Evolutionary conservation across 2,113 vertebrate genomes (phyloP).

Genomic region (Atlantisia rogersi): DNA sequence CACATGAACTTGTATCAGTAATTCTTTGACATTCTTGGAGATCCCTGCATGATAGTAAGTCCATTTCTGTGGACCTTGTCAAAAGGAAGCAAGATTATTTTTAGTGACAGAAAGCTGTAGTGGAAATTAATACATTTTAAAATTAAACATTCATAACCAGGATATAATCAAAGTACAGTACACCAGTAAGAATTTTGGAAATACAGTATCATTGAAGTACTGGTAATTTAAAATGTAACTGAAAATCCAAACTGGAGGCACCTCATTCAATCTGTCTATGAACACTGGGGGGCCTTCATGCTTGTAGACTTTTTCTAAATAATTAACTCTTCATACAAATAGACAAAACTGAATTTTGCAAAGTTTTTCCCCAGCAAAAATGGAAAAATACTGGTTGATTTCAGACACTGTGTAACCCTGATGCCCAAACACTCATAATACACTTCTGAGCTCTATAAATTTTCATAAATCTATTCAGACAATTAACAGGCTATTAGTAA

Average conservation of each 20-base stretch:
- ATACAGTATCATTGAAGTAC: not conserved
- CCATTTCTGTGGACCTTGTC: not conserved
- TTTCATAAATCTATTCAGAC: not conserved
- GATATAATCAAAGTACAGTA: not conserved
- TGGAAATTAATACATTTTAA: not conserved
- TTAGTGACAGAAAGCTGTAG: not conserved
- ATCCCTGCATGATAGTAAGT: not conserved
- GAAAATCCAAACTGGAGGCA: not conserved
- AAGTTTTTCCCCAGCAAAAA: not conserved
- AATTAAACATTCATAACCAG: not conserved
- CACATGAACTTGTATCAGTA: not conserved
- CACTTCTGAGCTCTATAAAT: not conserved
- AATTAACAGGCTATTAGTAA: not conserved
- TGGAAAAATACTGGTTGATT: not conserved
- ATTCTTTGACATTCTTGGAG: not conserved
- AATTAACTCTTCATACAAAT: not conserved
- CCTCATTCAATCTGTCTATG: not conserved
- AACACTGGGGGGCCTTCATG: not conserved
- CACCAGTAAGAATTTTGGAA: not conserved
- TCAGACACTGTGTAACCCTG: not conserved
- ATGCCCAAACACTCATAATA: not conserved
- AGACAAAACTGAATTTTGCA: not conserved
- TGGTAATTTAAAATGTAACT: not conserved
- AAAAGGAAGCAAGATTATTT: not conserved
- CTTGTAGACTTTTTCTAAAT: not conserved